phyloP scores from a whole-genome alignment of 2,113 vertebrate species.

The Mus spicilegus region DNA sequence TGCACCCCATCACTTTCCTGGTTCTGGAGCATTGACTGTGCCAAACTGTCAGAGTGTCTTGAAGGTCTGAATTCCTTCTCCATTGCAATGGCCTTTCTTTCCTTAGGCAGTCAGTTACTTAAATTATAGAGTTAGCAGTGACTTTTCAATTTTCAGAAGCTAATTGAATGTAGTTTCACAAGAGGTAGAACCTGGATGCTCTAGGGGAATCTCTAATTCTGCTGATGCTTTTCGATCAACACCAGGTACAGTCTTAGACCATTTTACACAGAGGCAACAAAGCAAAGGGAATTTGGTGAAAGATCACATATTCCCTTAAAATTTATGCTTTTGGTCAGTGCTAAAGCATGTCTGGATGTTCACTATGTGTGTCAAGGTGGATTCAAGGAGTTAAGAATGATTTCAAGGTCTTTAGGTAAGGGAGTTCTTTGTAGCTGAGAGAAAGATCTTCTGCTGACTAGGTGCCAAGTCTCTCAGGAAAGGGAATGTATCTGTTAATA shows the following conservation, averaged over 20 bases:
- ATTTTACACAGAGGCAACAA: background rate
- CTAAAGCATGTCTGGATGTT: background rate
- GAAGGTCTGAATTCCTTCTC: background rate
- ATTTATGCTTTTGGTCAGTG: background rate
- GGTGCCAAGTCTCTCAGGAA: background rate
- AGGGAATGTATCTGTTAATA: background rate
- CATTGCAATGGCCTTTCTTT: background rate
- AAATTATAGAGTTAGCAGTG: slow-evolving; percentile 57
- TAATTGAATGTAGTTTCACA: slow-evolving; percentile 56
- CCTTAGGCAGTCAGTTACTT: slow-evolving; percentile 60
- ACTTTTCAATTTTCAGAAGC: slow-evolving; percentile 65
- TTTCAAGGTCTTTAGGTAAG: background rate
- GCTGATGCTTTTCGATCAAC: background rate
- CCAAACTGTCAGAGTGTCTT: background rate
- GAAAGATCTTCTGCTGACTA: background rate
- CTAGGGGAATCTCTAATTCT: background rate
- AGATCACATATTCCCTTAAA: background rate
- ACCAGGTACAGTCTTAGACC: background rate
- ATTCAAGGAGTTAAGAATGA: background rate
- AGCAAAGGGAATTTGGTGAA: background rate
- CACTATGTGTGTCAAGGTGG: background rate
- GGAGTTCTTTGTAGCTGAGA: background rate
- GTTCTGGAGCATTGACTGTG: accelerated
- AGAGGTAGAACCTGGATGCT: background rate
- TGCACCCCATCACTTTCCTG: background rate